Evolutionary conservation across 2,797 vertebrate genomes (phyloP), one percentile per base, ranked within the genome.

Genomic region (Hephaestus fuliginosus): DNA sequence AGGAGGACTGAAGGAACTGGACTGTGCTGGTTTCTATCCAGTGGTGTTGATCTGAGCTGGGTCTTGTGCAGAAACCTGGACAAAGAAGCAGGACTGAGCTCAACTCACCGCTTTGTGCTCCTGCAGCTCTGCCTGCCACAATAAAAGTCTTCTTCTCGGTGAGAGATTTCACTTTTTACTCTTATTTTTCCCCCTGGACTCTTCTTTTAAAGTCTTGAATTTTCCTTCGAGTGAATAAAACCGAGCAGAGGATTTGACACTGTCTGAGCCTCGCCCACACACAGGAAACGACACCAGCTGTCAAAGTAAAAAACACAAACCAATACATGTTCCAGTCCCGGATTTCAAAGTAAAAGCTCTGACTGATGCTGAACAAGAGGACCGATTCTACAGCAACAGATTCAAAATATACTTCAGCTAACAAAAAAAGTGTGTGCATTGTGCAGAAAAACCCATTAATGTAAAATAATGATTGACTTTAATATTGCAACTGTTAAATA

Each of bases 41-140:
- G 25, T 25, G 25, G 25, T 25, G 25, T 25, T 17, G 1, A 33
- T 56, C 13, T 28, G 3, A 25, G 46, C n/a, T 9, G 72, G 43
- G 3, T 44, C 17, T 10, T 3, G 3, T 2, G 18, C 0, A 36
- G 2, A 56, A 43, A 73, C 4, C 1, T 58, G 55, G 56, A 89
- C 87, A 89, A 90, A 89, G 82, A 72, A 86, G 82, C 74, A 72
- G 80, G 8, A 33, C 39, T 11, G 1, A 22, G 10, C 6, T 57
- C 33, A 70, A 86, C 91, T 92, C 83, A 92, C 91, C 70, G 43
- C 0, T 5, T 48, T 3, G 20, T 33, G 71, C 61, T 67, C 4
- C 56, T 63, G 5, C 49, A 10, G 1, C 10, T 58, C 64, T 76
- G 10, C 56, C 14, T 1, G 2, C 39, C 30, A 0, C 14, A 55